Evolutionary conservation across 2,888 invertebrate species (phyloP).

Genomic region (Nycteola revayana): DNA sequence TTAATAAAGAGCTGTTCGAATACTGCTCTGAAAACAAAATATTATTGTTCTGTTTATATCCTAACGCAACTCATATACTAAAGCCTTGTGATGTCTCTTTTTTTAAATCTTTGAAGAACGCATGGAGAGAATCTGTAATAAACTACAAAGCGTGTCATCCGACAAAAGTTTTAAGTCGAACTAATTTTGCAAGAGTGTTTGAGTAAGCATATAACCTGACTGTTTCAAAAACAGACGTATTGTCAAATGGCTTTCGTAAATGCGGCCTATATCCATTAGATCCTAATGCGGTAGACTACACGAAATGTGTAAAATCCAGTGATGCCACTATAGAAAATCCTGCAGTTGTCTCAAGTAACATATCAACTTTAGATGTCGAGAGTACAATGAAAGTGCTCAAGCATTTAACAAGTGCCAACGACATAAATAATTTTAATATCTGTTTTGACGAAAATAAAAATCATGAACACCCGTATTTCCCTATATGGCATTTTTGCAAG

Average conservation of each 20-base stretch:
- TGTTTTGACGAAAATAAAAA: too few relatives aligned
- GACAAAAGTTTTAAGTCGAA: slow-evolving; percentile 6
- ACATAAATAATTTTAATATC: too few relatives aligned
- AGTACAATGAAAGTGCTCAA: too few relatives aligned
- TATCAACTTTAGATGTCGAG: too few relatives aligned
- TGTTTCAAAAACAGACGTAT: slow-evolving; percentile 2
- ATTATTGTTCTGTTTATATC: slow-evolving; percentile 7
- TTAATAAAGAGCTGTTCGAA: slow-evolving; percentile 9
- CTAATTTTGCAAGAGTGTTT: slow-evolving; percentile 9
- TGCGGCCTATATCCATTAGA: slow-evolving; percentile 10
- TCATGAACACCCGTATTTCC: too few relatives aligned
- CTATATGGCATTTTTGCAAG: too few relatives aligned
- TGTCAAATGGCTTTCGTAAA: slow-evolving; percentile 8
- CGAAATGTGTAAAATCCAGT: slow-evolving; percentile 10
- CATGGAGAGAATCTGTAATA: slow-evolving; percentile 4
- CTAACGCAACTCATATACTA: slow-evolving; percentile 14
- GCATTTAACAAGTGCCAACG: too few relatives aligned
- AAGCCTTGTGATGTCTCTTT: slow-evolving; percentile 8
- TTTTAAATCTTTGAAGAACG: slow-evolving; percentile 5
- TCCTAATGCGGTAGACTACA: slow-evolving; percentile 8
- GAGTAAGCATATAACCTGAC: slow-evolving; percentile 4
- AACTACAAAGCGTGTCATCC: slow-evolving; percentile 2
- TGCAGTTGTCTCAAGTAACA: too few relatives aligned
- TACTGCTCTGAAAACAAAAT: slow-evolving; percentile 12
- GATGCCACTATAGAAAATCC: too few relatives aligned